Conservation (phyloP, 2,113 vertebrate species). For the Sorex fumeus region DNA sequence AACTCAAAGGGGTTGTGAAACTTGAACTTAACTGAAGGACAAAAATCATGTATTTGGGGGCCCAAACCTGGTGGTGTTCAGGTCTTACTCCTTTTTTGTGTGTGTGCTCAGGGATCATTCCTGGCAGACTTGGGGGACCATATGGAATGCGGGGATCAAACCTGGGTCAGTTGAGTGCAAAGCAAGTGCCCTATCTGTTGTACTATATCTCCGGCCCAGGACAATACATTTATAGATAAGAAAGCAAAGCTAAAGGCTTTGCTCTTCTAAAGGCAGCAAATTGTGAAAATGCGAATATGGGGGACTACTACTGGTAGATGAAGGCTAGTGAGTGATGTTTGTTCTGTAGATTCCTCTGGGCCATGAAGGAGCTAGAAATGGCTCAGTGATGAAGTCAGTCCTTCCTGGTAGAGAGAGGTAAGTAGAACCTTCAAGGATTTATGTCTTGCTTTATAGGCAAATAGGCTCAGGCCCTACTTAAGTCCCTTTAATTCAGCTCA, state of each 20-base stretch:
- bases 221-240: neutral
- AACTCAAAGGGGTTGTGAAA: neutral
- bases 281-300: neutral
- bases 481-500: neutral
- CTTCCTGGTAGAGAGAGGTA: neutral
- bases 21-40: neutral
- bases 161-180: too few species aligned
- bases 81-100: too few species aligned
- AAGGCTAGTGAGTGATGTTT: neutral
- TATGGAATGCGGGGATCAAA: too few species aligned
- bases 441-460: conserved; percentile 16
- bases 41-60: neutral
- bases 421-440: neutral
- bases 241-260: neutral
- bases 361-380: neutral
- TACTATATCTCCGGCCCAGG: too few species aligned
- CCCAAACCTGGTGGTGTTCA: too few species aligned
- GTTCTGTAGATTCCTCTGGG: neutral
- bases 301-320: neutral
- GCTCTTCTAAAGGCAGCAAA: neutral
- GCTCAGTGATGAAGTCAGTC: neutral
- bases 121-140: too few species aligned
- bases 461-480: neutral
- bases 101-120: too few species aligned
- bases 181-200: too few species aligned